Evolutionary conservation across 2,797 vertebrate genomes (phyloP), one percentile per base, ranked within the genome.

Genomic region (Hephaestus fuliginosus): DNA sequence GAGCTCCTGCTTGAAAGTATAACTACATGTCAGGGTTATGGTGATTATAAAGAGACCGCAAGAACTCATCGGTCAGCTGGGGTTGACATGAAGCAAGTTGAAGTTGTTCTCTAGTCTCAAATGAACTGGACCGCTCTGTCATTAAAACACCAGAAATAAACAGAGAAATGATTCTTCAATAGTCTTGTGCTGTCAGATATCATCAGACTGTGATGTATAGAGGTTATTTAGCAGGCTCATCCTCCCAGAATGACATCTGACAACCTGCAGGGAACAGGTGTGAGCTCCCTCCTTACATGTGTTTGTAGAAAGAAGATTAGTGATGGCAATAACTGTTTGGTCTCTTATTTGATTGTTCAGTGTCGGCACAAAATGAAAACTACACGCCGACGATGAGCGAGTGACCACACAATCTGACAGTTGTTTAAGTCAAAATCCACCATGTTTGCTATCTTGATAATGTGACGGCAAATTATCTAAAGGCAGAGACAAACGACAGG

Each of bases 191-290:
- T 10, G 14, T 44, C 25, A 28, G 4, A 18, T 14, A 25, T 56
- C 12, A 43, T 46, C 43, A 25, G 17, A 41, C 5, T 58, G 62
- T 64, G 61, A 66, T 53, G 71, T 33, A 51, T 49, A 52, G 20
- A 68, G 57, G 70, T 69, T 22, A 69, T 80, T 58, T 48, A 20
- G 44, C 25, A 41, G 2, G 1, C 51, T 65, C 17, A 10, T 77
- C 61, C 52, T 68, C 56, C 52, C 60, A 17, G 68, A 60, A 18
- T 55, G 70, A 66, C 64, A 66, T 76, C 49, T 68, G 78, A 75
- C 71, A 71, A 41, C 44, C 43, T 36, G 14, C 76, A 39, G 76
- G n/a, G 70, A 78, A 53, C 70, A 78, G 70, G 76, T 83, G 78
- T 73, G 76, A 70, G 72, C 70, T 58, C 55, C 69, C 64, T 85